phyloP scores from a whole-genome alignment of 2,888 invertebrate species.

The Athripsodes cinereus region DNA sequence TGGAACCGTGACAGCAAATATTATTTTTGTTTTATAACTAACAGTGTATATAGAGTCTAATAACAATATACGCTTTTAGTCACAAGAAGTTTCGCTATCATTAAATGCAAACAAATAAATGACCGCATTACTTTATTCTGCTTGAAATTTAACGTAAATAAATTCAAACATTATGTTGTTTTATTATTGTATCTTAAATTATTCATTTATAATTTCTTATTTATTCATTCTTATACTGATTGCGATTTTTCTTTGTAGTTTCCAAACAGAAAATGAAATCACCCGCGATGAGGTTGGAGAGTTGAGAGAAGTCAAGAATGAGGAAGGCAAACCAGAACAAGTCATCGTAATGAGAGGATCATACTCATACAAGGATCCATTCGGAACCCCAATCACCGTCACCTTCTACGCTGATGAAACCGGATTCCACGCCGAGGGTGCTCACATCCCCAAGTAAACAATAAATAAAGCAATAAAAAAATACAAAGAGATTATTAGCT shows the following conservation, averaged over 20 bases:
- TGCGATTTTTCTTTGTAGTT: constrained; percentile 33
- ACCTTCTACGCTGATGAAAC: constrained; percentile 56
- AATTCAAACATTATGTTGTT: too few relatives aligned
- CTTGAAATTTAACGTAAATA: too few relatives aligned
- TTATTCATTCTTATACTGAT: not conserved
- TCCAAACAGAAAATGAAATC: constrained; percentile 53
- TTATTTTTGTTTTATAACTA: too few relatives aligned
- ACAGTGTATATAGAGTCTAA: too few relatives aligned
- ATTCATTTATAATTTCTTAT: too few relatives aligned
- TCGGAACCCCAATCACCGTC: constrained; percentile 48
- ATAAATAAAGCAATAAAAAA: constrained; percentile 20
- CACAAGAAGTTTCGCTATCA: too few relatives aligned
- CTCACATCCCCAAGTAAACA: constrained; percentile 53
- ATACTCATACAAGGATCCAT: constrained; percentile 49
- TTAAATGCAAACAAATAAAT: too few relatives aligned
- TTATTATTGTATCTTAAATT: too few relatives aligned
- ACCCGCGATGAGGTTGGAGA: constrained; percentile 46
- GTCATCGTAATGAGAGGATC: constrained; percentile 55
- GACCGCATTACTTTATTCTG: not conserved
- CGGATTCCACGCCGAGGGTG: constrained; percentile 57
- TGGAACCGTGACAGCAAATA: too few relatives aligned
- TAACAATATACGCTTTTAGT: too few relatives aligned
- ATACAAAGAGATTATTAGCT: not conserved
- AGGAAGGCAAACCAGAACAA: constrained; percentile 51
- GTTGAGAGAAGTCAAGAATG: constrained; percentile 40